phyloP scores from a whole-genome alignment of 2,797 vertebrate genomes.

The Tachyglossus aculeatus region DNA sequence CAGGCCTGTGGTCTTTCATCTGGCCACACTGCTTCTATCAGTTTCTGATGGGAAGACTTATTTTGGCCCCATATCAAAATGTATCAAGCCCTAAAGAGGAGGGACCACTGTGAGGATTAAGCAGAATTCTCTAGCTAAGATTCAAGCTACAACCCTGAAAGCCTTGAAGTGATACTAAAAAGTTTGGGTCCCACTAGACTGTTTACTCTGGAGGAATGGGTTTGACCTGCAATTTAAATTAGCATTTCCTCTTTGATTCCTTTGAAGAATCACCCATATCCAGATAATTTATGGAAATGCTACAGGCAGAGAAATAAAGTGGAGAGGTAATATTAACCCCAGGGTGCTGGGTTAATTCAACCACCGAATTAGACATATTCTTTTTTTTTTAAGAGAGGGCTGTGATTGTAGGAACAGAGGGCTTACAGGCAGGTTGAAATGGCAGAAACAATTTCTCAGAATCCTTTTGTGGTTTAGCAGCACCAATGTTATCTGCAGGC shows the following conservation, averaged over 20 bases:
- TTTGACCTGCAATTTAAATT: constrained; percentile 15
- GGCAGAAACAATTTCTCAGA: no score
- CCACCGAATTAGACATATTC: not conserved
- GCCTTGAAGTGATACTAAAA: not conserved
- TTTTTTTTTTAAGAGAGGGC: not conserved
- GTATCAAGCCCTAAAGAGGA: constrained; percentile 65
- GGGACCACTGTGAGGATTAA: constrained; percentile 61
- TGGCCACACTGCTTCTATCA: no score
- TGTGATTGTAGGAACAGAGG: not conserved
- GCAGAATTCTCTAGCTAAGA: constrained; percentile 50
- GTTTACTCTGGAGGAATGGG: constrained; percentile 37
- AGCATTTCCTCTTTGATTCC: not conserved
- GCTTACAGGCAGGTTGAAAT: no score
- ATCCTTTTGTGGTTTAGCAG: no score
- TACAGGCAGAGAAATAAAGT: constrained; percentile 20
- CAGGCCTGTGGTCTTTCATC: no score
- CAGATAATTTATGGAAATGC: constrained; percentile 5
- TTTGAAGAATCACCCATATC: not conserved
- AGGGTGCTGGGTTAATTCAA: constrained; percentile 16
- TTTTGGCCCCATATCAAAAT: constrained; percentile 63
- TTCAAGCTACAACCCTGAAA: not conserved
- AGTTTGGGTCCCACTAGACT: not conserved
- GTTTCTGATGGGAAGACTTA: constrained; percentile 61
- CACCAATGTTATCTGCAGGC: no score
- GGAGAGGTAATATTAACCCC: not conserved